Conservation (phyloP, 1,140 invertebrate genomes). For the Caenorhabditis briggsae region DNA sequence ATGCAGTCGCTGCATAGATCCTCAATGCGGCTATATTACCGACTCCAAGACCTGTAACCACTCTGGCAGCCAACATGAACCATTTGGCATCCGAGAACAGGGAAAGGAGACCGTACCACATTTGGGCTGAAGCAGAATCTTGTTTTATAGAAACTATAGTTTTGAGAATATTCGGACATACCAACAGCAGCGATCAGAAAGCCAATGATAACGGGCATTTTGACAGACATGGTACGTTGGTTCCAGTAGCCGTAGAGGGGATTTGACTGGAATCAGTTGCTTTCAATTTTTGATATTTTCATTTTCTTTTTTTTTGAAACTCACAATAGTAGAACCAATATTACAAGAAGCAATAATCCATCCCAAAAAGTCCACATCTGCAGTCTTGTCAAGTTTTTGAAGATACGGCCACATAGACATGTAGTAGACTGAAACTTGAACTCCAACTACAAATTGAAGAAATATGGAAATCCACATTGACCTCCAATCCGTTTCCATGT, state of each 20-base stretch:
- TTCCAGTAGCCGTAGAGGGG: conserved; percentile 63
- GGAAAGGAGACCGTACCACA: conserved; percentile 51
- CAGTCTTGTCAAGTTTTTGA: conserved; percentile 56
- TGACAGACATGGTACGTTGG: conserved; percentile 54
- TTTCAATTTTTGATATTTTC: not conserved
- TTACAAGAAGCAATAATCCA: conserved; percentile 60
- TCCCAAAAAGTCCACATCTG: conserved; percentile 62
- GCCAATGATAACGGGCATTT: conserved; percentile 30
- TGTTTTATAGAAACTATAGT: no score
- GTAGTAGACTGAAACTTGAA: conserved; percentile 49
- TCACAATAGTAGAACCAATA: conserved; percentile 55
- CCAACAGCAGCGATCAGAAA: conserved; percentile 55
- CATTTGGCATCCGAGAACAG: conserved; percentile 57
- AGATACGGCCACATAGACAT: conserved; percentile 58
- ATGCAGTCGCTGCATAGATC: conserved; percentile 61
- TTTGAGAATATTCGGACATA: not conserved
- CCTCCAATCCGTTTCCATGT: conserved; percentile 30
- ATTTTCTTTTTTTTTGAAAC: not conserved
- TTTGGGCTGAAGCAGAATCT: conserved; percentile 43
- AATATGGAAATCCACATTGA: conserved; percentile 46
- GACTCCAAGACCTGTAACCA: conserved; percentile 56
- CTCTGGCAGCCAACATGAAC: conserved; percentile 60
- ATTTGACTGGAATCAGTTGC: conserved; percentile 11
- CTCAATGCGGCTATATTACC: conserved; percentile 63
- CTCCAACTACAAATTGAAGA: conserved; percentile 26